Evolutionary conservation across 2,888 invertebrate genomes (phyloP).

Genomic region (Melanotus villosus): DNA sequence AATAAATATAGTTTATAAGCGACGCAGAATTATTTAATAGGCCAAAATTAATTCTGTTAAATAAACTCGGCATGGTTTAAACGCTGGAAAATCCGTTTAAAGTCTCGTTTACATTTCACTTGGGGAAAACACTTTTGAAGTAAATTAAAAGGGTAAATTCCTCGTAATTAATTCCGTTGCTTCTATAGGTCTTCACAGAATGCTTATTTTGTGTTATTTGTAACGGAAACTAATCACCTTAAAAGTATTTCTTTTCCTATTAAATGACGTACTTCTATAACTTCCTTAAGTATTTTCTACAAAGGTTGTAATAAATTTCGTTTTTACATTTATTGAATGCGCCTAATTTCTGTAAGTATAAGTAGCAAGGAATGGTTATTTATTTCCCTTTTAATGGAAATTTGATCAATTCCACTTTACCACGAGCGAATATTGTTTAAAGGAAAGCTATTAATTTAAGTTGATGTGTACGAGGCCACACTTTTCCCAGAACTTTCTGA

Average conservation of each 20-base stretch:
- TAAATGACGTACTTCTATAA: background rate
- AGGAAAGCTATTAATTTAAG: too few species aligned
- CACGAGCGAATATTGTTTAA: too few species aligned
- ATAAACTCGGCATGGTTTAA: background rate
- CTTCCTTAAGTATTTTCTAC: too few species aligned
- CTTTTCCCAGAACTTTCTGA: background rate
- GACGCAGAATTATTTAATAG: too few species aligned
- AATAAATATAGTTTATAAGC: too few species aligned
- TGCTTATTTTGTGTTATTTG: background rate
- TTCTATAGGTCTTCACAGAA: background rate
- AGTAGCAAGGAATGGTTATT: too few species aligned
- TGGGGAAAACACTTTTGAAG: background rate
- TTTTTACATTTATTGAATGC: too few species aligned
- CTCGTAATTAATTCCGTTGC: background rate
- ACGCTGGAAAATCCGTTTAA: background rate
- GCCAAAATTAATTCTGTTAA: background rate
- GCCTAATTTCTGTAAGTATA: too few species aligned
- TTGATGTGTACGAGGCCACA: too few species aligned
- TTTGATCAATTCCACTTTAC: too few species aligned
- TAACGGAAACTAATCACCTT: background rate
- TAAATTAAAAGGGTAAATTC: background rate
- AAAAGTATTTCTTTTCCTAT: background rate
- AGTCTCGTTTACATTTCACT: background rate
- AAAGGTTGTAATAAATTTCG: too few species aligned
- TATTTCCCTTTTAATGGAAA: too few species aligned